Percentiles rank a stretch among this genome's conserved stretches.
Conservation (phyloP, 2,113 vertebrate genomes). For the Thamnaconus septentrionalis region DNA sequence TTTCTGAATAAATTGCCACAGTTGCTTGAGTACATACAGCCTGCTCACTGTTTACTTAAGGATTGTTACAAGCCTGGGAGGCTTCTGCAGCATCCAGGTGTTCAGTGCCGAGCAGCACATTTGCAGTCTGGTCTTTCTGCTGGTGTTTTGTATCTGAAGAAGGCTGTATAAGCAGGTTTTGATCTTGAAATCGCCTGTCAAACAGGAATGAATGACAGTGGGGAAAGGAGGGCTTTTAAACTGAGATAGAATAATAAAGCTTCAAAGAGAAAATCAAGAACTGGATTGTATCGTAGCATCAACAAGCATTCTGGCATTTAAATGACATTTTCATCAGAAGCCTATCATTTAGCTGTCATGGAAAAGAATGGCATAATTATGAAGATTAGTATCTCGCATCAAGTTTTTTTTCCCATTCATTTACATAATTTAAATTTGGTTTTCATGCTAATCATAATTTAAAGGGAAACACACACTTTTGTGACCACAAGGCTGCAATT, state of each 20-base stretch:
- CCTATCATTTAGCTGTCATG: not conserved
- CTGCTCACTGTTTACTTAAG: too few relatives aligned
- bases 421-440: not conserved
- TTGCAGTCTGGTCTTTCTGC: constrained; percentile 10
- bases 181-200: constrained; percentile 31
- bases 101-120: constrained; percentile 12
- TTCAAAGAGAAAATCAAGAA: not conserved
- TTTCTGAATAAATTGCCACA: too few relatives aligned
- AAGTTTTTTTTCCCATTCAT: not conserved
- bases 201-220: not conserved
- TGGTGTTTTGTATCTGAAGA: not conserved
- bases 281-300: not conserved
- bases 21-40: too few relatives aligned
- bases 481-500: not conserved
- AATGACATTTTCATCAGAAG: not conserved
- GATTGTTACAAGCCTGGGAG: not conserved
- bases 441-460: not conserved
- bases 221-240: not conserved
- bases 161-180: constrained; percentile 24
- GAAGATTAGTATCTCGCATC: not conserved
- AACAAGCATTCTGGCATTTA: not conserved
- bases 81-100: constrained; percentile 34
- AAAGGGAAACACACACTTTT: not conserved
- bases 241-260: not conserved
- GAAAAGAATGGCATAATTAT: not conserved